phyloP scores from a whole-genome alignment of 2,888 invertebrate species.

The Melieria omissa region DNA sequence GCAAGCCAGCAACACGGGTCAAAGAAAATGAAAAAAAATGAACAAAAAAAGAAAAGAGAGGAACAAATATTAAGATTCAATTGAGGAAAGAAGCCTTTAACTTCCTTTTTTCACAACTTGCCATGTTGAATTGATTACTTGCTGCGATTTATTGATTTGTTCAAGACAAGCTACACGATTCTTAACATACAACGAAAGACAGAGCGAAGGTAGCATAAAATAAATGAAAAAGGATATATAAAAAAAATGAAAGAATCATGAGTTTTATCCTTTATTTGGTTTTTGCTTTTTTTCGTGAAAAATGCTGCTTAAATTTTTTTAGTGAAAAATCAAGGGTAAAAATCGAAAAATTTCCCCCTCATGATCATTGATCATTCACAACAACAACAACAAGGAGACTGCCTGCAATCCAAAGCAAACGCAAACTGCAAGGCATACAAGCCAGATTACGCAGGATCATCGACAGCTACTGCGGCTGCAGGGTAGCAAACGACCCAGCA shows the following conservation, averaged over 20 bases:
- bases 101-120: slow-evolving; percentile 51
- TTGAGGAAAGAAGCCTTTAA: slow-evolving; percentile 44
- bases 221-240: slow-evolving; percentile 10
- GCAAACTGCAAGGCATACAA: slow-evolving; percentile 15
- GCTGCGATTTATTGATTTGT: slow-evolving; percentile 55
- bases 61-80: slow-evolving; percentile 2
- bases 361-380: not conserved
- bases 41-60: slow-evolving; percentile 12
- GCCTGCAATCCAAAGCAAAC: not conserved
- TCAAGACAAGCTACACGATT: slow-evolving; percentile 10
- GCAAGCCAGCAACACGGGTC: slow-evolving; percentile 6
- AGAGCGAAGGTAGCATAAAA: not conserved
- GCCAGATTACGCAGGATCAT: slow-evolving; percentile 48
- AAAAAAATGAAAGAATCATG: not conserved
- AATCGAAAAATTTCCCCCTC: slow-evolving; percentile 21
- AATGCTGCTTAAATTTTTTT: slow-evolving; percentile 23
- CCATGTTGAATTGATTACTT: slow-evolving; percentile 49
- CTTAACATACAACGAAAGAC: too few species aligned
- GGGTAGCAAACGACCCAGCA: not conserved
- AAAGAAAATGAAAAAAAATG: slow-evolving; percentile 29
- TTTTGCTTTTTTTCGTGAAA: slow-evolving; percentile 12
- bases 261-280: not conserved
- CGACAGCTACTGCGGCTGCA: slow-evolving; percentile 40
- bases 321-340: slow-evolving; percentile 35
- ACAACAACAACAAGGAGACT: not conserved